Base-by-base conservation (phyloP, 1,140 invertebrate genomes). In the Potamilus streckersoni region DNA sequence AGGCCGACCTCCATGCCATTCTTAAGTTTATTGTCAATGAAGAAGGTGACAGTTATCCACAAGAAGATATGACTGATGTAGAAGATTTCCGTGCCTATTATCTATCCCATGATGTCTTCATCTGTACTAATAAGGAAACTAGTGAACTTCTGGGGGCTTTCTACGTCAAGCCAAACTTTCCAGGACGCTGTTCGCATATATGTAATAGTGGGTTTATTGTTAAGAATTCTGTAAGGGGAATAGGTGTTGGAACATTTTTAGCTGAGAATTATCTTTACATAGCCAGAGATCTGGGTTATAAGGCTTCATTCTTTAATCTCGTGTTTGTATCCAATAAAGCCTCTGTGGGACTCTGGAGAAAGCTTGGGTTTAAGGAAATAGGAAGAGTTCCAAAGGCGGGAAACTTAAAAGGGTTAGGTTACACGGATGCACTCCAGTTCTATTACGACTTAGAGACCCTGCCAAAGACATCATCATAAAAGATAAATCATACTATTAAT, bases 121-220 rank as follows among this genome's bases (percentile, higher is more conserved):
- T 84, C n/a, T 78, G 80, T 58, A 60, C 75, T 17, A 56, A 79
- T 31, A 59, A 61, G 17, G 15, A 14, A 1, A 64, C 78, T 16
- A 60, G 60, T 5, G 70, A 78, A 76, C 65, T 83, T 8, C 58
- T 83, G 8, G 85, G 80, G 16, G 76, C 79, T 6, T 85, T 86
- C 60, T 85, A 86, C 60, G 79, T 86, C 2, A 86, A 86, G 63
- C 83, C 85, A 17, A 86, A 86, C 58, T 86, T 85, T 71, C 85
- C 85, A 5, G 85, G 85, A 2, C 62, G 82, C 49, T 85, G 79
- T 31, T 84, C 83, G 0, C 83, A 86, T 73, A 80, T 84, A 11
- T 82, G 80, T 61, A 86, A 86, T 59, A 81, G 75, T 16, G 85
- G 83, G 3, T 82, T 86, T 49, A 71, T 82, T 17, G 81, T 85